These are phyloP conservation scores for Taeniopygia guttata DNA, from an alignment of 2,797 vertebrate species.

Conservation along the genomic window DNA sequence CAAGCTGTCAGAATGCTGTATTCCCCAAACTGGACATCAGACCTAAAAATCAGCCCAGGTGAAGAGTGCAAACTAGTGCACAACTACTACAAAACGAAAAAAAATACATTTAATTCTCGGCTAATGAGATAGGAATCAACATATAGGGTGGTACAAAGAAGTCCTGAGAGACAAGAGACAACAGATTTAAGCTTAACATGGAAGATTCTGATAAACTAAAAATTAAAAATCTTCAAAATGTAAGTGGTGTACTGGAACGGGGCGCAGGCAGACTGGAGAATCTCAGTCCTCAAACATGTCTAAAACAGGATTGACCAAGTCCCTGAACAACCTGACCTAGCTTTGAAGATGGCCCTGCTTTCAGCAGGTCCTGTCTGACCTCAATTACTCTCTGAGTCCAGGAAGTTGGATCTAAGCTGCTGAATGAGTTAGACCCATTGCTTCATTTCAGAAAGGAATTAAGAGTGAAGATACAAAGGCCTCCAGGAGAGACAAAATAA, in stretches of 20 bases:
- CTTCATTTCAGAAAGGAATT: background rate
- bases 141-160: background rate
- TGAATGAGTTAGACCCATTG: background rate
- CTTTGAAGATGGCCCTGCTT: background rate
- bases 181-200: background rate
- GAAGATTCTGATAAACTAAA: background rate
- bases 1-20: background rate
- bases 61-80: background rate
- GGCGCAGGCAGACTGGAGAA: background rate
- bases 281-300: background rate
- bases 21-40: background rate
- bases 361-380: background rate
- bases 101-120: background rate
- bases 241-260: background rate
- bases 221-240: background rate
- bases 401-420: background rate
- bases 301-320: background rate
- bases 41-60: background rate
- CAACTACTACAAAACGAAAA: background rate
- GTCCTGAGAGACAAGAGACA: background rate
- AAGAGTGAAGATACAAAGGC: background rate
- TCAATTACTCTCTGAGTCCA: background rate
- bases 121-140: background rate
- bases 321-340: background rate
- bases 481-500: background rate